Evolutionary conservation across 1,140 invertebrate genomes (phyloP).

Genomic region (Bombus impatiens): DNA sequence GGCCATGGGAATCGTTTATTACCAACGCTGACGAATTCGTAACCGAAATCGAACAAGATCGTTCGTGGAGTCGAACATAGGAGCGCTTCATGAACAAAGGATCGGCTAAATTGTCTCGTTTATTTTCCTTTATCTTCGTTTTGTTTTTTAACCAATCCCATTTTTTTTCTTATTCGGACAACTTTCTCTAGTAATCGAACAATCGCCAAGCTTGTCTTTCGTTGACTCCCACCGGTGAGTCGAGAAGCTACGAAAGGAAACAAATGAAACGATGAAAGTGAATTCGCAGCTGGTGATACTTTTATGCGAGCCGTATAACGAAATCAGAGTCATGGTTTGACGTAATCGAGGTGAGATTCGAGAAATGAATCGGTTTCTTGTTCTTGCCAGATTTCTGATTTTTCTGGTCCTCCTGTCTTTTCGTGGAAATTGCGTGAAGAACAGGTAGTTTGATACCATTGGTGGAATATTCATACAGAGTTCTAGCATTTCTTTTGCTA

Average conservation of each 20-base stretch:
- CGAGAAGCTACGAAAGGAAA: slow-evolving; percentile 24
- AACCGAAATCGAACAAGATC: slow-evolving; percentile 15
- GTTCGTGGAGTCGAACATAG: background rate
- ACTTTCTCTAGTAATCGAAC: slow-evolving; percentile 60
- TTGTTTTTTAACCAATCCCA: background rate
- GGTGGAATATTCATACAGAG: no score
- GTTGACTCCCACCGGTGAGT: background rate
- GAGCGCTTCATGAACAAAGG: slow-evolving; percentile 47
- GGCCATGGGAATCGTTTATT: slow-evolving; percentile 21
- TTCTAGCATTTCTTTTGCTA: no score
- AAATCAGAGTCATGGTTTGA: slow-evolving; percentile 30
- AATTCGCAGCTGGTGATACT: background rate
- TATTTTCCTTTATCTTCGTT: background rate
- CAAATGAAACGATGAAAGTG: slow-evolving; percentile 24
- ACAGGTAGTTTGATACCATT: no score
- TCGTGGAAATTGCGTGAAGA: no score
- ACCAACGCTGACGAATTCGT: slow-evolving; percentile 12
- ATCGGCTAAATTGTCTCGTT: background rate
- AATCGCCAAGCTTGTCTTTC: slow-evolving; percentile 29
- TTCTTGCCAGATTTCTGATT: background rate
- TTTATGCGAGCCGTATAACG: slow-evolving; percentile 27
- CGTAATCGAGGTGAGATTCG: background rate
- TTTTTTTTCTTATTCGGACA: slow-evolving; percentile 2
- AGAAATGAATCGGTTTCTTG: background rate
- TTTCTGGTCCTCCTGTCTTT: background rate